A percentile compares a stretch with the other conserved stretches of the same genome.
Evolutionary conservation across 1,140 invertebrate species (phyloP).

Genomic region (Lasaia peninsularis): DNA sequence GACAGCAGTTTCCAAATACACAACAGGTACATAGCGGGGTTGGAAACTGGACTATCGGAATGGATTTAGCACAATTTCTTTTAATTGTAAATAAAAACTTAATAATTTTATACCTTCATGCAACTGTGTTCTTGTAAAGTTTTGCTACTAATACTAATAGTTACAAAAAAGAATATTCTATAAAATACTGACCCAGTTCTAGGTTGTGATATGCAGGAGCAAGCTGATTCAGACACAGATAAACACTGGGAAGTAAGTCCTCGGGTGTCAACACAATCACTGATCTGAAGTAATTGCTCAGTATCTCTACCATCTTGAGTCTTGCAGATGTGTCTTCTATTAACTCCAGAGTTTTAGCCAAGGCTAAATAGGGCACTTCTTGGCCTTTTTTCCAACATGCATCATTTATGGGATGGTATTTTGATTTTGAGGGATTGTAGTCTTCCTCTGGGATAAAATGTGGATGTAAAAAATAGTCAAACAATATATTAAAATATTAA

Average conservation of each 20-base stretch:
- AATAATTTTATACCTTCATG: too few relatives aligned
- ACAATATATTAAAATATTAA: too few relatives aligned
- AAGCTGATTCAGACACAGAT: conserved; percentile 96
- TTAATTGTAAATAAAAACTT: too few relatives aligned
- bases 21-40: too few relatives aligned
- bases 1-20: too few relatives aligned
- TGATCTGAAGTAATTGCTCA: conserved; percentile 96
- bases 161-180: too few relatives aligned
- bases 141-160: too few relatives aligned
- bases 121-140: too few relatives aligned
- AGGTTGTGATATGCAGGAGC: conserved; percentile 94
- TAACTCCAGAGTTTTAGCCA: conserved; percentile 92
- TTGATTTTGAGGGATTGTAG: conserved; percentile 87
- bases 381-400: conserved; percentile 90
- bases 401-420: conserved; percentile 94
- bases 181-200: conserved; percentile 54
- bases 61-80: too few relatives aligned
- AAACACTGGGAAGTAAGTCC: conserved; percentile 93
- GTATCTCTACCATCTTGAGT: conserved; percentile 95
- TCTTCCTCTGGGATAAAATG: conserved; percentile 48
- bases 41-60: too few relatives aligned
- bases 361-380: conserved; percentile 94
- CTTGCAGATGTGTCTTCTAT: conserved; percentile 94
- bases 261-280: conserved; percentile 92
- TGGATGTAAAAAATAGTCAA: too few relatives aligned